Base-by-base conservation (phyloP, 2,888 invertebrate species). In the Papilio elwesi region DNA sequence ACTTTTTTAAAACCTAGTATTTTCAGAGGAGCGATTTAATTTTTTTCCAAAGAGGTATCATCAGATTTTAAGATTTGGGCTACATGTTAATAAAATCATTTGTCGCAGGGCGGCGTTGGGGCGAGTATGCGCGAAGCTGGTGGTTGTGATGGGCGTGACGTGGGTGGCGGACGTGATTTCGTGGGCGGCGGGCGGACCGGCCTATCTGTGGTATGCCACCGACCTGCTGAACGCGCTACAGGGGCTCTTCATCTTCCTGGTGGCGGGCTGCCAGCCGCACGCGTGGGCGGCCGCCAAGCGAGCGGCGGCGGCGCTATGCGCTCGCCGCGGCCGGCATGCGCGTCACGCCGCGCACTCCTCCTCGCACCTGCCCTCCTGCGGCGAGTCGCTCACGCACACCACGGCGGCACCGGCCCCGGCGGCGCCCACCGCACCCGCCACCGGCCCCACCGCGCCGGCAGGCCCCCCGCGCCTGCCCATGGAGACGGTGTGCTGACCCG, bases 231-330 rank as follows among this genome's bases (percentile, higher is more conserved):
- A 98, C 92, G 97, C 97, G 77, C 94, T 97, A 80, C 98, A 98
- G 89, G 98, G 98, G 78, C 96, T 98, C 70, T 96, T 97, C 88
- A 98, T 98, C 83, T 98, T 98, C 90, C 95, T 97, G 83, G 97
- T 98, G 78, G 97, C 97, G 79, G 98, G 97, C 68, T 97, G 97
- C 88, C 97, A 97, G 94, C 97, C 97, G 73, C 97, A 97, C 94
- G 96, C 96, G 87, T 89, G 90, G 89, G 89, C 88, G 59, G 91
- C 92, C 77, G 83, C 90, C 53, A 87, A 87, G 83, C 88, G 90
- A 77, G 82, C 84, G 77, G 86, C 83, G 36, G 85, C 83, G 52
- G 87, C 86, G 73, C 76, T 80, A 77, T 88, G 90, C 83, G 94
- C 95, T 95, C 95, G 81, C 94, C 96, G 93, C 89, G 69, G 91